Percentiles rank a stretch among this genome's conserved stretches.
These are phyloP conservation scores for Xiphydria camelus DNA, from an alignment of 2,888 invertebrate species.

Conservation along the genomic window DNA sequence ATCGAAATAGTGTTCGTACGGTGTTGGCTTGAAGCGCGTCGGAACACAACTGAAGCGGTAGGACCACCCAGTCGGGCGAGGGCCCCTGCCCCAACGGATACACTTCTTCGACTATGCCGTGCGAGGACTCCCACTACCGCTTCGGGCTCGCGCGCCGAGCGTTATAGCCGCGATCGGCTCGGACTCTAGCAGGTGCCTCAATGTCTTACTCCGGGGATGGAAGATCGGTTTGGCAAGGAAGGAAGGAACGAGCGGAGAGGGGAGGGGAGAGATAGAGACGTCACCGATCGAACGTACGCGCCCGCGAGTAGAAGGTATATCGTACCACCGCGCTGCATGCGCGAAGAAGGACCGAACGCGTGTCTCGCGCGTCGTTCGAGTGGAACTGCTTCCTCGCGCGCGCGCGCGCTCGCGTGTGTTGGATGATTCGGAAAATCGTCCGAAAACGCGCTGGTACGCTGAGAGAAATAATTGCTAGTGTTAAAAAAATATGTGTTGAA, in stretches of 20 bases:
- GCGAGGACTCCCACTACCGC: slow-evolving; percentile 52
- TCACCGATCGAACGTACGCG: neutral
- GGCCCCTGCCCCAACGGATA: slow-evolving; percentile 44
- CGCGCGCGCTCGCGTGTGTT: neutral
- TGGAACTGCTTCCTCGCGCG: neutral
- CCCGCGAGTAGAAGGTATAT: too few species aligned
- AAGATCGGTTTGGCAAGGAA: slow-evolving; percentile 43
- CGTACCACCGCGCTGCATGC: neutral
- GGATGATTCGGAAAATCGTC: too few species aligned
- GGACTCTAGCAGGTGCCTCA: slow-evolving; percentile 56
- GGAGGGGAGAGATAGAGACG: slow-evolving; percentile 9
- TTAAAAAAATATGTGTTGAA: too few species aligned
- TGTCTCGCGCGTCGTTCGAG: neutral
- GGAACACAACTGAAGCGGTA: slow-evolving; percentile 57
- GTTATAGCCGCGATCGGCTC: slow-evolving; percentile 31
- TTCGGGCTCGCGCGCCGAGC: slow-evolving; percentile 8
- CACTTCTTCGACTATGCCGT: slow-evolving; percentile 50
- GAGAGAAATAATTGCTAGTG: too few species aligned
- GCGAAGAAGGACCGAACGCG: neutral
- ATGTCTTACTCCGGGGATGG: slow-evolving; percentile 56
- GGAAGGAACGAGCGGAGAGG: slow-evolving; percentile 24
- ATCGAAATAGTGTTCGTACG: slow-evolving; percentile 42
- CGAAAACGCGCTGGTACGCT: too few species aligned
- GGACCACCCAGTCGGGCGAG: slow-evolving; percentile 57
- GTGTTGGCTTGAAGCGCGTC: slow-evolving; percentile 57